Evolutionary conservation across 2,888 invertebrate species (phyloP).

Genomic region (Steinernema carpocapsae): DNA sequence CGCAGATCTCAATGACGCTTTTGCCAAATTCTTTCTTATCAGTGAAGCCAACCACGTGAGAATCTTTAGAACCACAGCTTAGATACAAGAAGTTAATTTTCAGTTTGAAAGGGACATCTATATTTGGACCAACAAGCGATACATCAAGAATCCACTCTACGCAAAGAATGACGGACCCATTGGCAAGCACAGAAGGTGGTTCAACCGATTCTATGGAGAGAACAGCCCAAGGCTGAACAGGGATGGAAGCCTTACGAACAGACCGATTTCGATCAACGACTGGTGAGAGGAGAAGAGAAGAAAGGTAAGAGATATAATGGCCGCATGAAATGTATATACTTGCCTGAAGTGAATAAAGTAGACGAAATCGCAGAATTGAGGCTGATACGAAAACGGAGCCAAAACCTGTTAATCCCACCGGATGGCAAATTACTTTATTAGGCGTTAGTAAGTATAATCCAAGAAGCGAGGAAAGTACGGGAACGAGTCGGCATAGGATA

Average conservation of each 20-base stretch:
- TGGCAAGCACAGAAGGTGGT: constrained; percentile 80
- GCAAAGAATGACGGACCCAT: constrained; percentile 80
- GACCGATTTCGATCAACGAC: constrained; percentile 51
- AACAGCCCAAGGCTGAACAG: constrained; percentile 73
- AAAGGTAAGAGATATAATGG: too few species aligned
- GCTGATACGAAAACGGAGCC: too few species aligned
- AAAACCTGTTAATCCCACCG: too few species aligned
- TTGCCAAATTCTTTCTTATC: constrained; percentile 76
- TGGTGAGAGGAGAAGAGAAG: too few species aligned
- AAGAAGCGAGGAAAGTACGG: too few species aligned
- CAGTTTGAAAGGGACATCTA: constrained; percentile 84
- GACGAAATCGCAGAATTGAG: too few species aligned
- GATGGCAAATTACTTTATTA: too few species aligned
- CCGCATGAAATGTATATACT: too few species aligned
- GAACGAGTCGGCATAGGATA: too few species aligned
- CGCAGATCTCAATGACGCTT: constrained; percentile 75
- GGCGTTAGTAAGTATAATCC: too few species aligned
- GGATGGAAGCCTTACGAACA: constrained; percentile 52
- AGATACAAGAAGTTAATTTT: constrained; percentile 52
- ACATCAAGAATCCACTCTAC: constrained; percentile 77
- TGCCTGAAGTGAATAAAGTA: too few species aligned
- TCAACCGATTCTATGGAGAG: constrained; percentile 82
- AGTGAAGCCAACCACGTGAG: constrained; percentile 75
- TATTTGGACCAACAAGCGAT: constrained; percentile 86
- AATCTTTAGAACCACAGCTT: constrained; percentile 24